Percentiles rank a stretch among this genome's conserved stretches.
Evolutionary conservation across 1,140 invertebrate species (phyloP).

Genomic region (Drosophila watanabei): DNA sequence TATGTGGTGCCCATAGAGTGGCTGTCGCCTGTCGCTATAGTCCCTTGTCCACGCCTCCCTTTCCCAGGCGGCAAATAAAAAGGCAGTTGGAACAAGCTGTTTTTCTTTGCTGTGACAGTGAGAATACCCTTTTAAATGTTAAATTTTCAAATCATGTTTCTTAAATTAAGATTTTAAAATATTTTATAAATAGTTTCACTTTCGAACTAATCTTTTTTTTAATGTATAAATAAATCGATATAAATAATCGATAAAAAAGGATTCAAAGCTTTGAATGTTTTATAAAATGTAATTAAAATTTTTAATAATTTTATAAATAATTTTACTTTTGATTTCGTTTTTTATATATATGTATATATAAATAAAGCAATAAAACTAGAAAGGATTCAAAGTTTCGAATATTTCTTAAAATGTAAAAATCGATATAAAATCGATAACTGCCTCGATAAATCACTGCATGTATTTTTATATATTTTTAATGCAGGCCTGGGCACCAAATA

Average conservation of each 20-base stretch:
- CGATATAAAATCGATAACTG: not conserved
- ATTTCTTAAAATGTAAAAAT: not conserved
- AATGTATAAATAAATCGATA: too few species aligned
- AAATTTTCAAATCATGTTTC: not conserved
- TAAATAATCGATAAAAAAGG: too few species aligned
- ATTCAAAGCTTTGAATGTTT: too few species aligned
- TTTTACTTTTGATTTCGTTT: too few species aligned
- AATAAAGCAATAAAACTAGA: not conserved
- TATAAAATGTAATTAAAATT: too few species aligned
- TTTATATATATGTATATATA: too few species aligned
- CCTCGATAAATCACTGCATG: not conserved
- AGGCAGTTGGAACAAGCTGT: not conserved
- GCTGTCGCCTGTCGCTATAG: slow-evolving; percentile 1
- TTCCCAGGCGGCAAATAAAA: slow-evolving; percentile 60
- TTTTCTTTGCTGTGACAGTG: not conserved
- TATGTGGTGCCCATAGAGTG: slow-evolving; percentile 59
- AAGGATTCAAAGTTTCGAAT: not conserved
- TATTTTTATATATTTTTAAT: not conserved
- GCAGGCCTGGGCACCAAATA: not conserved
- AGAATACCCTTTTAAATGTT: not conserved
- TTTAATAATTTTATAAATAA: too few species aligned
- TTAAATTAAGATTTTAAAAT: not conserved
- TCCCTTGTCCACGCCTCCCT: slow-evolving; percentile 9
- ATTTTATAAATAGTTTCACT: not conserved
- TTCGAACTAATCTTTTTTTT: too few species aligned